These are phyloP conservation scores for Unio pictorum DNA, from an alignment of 2,888 invertebrate species.

Conservation along the genomic window DNA sequence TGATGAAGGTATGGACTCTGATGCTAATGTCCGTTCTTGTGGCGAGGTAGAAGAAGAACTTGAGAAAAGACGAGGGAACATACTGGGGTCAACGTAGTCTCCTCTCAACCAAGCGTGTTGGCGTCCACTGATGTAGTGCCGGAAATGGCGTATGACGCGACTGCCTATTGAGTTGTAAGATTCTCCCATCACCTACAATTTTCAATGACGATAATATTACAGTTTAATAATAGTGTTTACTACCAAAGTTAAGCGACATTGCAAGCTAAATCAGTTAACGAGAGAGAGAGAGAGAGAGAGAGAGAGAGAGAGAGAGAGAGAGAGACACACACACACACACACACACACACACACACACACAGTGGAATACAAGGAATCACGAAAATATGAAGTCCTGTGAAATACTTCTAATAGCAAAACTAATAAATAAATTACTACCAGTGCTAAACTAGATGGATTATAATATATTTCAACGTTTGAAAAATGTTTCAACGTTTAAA, in stretches of 20 bases:
- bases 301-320: too few species aligned
- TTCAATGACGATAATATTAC: slow-evolving; percentile 3
- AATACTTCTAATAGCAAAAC: too few species aligned
- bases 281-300: too few species aligned
- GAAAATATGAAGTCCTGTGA: too few species aligned
- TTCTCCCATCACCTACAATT: slow-evolving; percentile 62
- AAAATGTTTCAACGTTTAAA: too few species aligned
- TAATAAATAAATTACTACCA: too few species aligned
- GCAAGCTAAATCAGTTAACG: too few species aligned
- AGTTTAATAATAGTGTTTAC: neutral
- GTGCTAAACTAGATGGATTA: too few species aligned
- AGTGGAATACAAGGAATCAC: too few species aligned
- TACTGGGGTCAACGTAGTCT: slow-evolving; percentile 46
- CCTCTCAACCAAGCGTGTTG: slow-evolving; percentile 64
- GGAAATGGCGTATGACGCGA: slow-evolving; percentile 63
- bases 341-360: too few species aligned
- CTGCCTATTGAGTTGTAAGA: slow-evolving; percentile 66
- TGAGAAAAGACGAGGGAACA: slow-evolving; percentile 8
- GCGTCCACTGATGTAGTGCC: slow-evolving; percentile 59
- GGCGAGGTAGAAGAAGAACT: neutral
- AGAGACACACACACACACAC: too few species aligned
- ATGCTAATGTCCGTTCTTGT: neutral
- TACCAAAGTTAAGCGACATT: neutral
- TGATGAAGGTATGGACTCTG: slow-evolving; percentile 1
- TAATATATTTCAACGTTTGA: too few species aligned